These are phyloP conservation scores for Perizoma flavofasciatum DNA, from an alignment of 2,888 invertebrate genomes.

Conservation along the genomic window DNA sequence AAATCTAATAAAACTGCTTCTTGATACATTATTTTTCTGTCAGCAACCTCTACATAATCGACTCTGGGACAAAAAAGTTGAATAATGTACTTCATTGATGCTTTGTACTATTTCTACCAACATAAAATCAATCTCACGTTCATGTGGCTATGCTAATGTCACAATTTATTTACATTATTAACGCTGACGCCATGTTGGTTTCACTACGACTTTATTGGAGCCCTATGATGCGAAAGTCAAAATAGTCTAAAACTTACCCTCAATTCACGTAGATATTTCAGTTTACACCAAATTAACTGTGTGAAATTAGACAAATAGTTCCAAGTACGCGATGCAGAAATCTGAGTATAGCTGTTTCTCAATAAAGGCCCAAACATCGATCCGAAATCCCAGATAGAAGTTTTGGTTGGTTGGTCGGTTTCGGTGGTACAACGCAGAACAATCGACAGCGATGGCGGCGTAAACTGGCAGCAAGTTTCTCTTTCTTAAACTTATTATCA, in stretches of 20 bases:
- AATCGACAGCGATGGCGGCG: conserved; percentile 50
- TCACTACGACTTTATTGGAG: conserved; percentile 68
- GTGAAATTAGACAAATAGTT: conserved; percentile 86
- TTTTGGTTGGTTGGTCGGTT: conserved; percentile 52
- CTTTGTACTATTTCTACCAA: too few relatives aligned
- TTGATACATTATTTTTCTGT: too few relatives aligned
- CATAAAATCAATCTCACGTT: conserved; percentile 10
- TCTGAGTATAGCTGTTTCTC: conserved; percentile 86
- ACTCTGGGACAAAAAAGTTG: too few relatives aligned
- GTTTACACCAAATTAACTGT: conserved; percentile 85
- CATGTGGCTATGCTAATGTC: conserved; percentile 59
- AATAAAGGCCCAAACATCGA: conserved; percentile 88
- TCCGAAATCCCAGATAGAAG: conserved; percentile 79
- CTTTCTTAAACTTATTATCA: conserved; percentile 38
- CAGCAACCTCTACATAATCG: too few relatives aligned
- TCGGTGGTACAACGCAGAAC: conserved; percentile 46
- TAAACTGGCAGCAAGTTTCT: conserved; percentile 45
- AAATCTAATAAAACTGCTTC: too few relatives aligned
- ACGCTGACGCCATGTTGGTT: conserved; percentile 82
- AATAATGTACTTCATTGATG: too few relatives aligned
- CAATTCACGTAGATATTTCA: conserved; percentile 79
- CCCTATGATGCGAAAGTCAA: conserved; percentile 61
- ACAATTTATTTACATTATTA: conserved; percentile 79
- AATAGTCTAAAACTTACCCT: conserved; percentile 71
- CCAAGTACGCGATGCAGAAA: conserved; percentile 88